Evolutionary conservation across 2,888 invertebrate genomes (phyloP).

Genomic region (Orgyia antiqua): DNA sequence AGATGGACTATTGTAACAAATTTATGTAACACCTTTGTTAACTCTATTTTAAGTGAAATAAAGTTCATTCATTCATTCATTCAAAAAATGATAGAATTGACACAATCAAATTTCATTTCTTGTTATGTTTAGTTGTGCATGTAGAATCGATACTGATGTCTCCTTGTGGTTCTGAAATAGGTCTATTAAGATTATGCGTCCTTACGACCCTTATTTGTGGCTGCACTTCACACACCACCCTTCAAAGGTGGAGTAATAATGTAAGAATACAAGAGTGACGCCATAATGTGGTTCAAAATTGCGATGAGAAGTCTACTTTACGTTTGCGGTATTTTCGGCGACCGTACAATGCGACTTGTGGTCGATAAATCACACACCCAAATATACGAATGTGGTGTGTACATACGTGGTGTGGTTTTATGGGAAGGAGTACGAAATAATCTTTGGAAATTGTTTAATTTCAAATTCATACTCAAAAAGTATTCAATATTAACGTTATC

Average conservation of each 20-base stretch:
- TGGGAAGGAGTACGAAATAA: conserved; percentile 40
- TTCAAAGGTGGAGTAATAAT: conserved; percentile 50
- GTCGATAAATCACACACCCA: conserved; percentile 23
- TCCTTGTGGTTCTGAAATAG: conserved; percentile 62
- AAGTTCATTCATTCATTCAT: too few relatives aligned
- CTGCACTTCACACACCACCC: conserved; percentile 60
- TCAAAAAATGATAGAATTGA: too few relatives aligned
- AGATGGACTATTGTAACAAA: too few relatives aligned
- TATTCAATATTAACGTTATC: too few relatives aligned
- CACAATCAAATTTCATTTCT: too few relatives aligned
- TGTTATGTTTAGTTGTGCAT: too few relatives aligned
- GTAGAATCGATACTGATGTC: too few relatives aligned
- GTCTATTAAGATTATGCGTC: conserved; percentile 67
- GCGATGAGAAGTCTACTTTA: conserved; percentile 44
- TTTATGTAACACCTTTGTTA: too few relatives aligned
- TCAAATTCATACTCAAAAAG: too few relatives aligned
- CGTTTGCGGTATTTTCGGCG: conserved; percentile 38
- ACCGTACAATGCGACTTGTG: conserved; percentile 29
- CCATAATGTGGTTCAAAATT: conserved; percentile 38
- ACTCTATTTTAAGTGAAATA: too few relatives aligned
- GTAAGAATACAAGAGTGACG: conserved; percentile 40
- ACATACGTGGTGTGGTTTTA: conserved; percentile 37
- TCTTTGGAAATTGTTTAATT: too few relatives aligned
- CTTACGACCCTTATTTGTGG: conserved; percentile 57
- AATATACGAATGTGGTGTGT: conserved; percentile 34